These are phyloP conservation scores for Guaruba guarouba DNA, from an alignment of 2,113 vertebrate species.

Conservation along the genomic window DNA sequence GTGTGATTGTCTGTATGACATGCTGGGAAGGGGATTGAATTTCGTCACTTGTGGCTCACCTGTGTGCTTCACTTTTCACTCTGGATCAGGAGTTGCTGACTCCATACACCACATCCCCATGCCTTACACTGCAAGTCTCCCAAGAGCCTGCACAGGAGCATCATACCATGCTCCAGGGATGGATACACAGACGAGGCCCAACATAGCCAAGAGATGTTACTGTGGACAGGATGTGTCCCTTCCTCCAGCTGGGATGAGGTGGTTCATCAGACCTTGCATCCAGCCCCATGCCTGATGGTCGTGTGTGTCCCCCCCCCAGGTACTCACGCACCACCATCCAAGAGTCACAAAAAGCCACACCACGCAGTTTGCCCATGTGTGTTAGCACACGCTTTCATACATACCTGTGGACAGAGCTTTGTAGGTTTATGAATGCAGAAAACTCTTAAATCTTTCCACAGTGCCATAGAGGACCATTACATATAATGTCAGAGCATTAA, in stretches of 20 bases:
- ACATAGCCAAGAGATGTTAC: neutral
- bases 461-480: neutral
- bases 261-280: neutral
- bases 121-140: neutral
- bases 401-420: neutral
- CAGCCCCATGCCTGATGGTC: neutral
- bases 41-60: neutral
- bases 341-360: neutral
- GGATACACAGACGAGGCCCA: neutral
- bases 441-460: neutral
- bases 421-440: neutral
- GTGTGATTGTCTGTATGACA: neutral
- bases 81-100: neutral
- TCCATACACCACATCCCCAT: neutral
- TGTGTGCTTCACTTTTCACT: neutral
- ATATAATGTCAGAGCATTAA: neutral
- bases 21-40: neutral
- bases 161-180: neutral
- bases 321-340: neutral
- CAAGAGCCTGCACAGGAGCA: neutral
- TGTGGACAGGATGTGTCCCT: neutral
- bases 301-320: neutral
- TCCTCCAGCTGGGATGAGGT: neutral
- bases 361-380: accelerated
- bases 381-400: accelerated